These are phyloP conservation scores for Liposcelis brunnea DNA, from an alignment of 2,888 invertebrate genomes.

Conservation along the genomic window DNA sequence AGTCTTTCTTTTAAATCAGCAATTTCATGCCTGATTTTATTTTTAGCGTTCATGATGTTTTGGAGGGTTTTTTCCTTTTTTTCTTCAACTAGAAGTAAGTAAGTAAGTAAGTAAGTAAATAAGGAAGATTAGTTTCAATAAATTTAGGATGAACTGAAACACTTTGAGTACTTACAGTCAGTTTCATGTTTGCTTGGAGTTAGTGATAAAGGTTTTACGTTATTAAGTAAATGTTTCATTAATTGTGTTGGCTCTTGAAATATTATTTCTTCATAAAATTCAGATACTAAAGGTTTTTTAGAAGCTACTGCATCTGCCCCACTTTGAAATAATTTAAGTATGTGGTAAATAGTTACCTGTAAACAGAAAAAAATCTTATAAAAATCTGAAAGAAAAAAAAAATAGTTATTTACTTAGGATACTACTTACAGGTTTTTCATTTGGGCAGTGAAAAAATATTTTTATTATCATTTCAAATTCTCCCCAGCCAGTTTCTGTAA, in stretches of 20 bases:
- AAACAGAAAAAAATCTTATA: slow-evolving; percentile 23
- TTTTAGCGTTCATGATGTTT: slow-evolving; percentile 58
- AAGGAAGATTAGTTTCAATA: not conserved
- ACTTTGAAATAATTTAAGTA: slow-evolving; percentile 85
- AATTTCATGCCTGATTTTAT: slow-evolving; percentile 67
- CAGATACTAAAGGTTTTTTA: slow-evolving; percentile 53
- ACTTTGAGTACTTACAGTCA: slow-evolving; percentile 66
- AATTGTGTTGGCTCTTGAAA: slow-evolving; percentile 79
- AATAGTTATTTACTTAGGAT: not conserved
- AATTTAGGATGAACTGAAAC: too few species aligned
- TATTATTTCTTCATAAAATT: slow-evolving; percentile 91
- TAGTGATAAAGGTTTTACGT: slow-evolving; percentile 52
- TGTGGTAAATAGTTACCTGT: slow-evolving; percentile 86
- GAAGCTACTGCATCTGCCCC: slow-evolving; percentile 26
- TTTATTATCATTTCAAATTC: slow-evolving; percentile 98
- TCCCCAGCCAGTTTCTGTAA: slow-evolving; percentile 98
- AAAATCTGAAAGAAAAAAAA: slow-evolving; percentile 10
- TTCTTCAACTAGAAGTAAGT: slow-evolving; percentile 60
- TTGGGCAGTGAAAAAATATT: slow-evolving; percentile 91
- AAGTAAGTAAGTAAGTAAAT: slow-evolving; percentile 10
- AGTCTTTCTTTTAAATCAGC: slow-evolving; percentile 67
- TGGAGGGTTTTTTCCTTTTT: slow-evolving; percentile 66
- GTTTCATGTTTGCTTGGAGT: slow-evolving; percentile 71
- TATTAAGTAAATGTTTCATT: slow-evolving; percentile 75
- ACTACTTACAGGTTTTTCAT: slow-evolving; percentile 70